Evolutionary conservation across 2,888 invertebrate genomes (phyloP).

Genomic region (Augiades crinisus): DNA sequence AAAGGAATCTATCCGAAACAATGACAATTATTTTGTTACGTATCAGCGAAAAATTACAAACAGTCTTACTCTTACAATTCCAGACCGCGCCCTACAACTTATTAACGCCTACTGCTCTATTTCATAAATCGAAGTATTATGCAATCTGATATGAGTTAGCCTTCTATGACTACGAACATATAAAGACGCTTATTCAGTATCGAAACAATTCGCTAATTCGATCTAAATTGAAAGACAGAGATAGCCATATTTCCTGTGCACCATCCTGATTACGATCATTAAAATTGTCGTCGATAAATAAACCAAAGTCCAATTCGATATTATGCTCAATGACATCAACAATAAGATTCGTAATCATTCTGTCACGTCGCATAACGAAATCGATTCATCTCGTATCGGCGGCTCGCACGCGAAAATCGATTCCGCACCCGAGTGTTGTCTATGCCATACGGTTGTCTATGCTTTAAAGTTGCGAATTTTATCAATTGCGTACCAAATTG

Average conservation of each 20-base stretch:
- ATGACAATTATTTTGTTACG: no score
- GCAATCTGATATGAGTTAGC: no score
- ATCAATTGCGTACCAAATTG: constrained; percentile 8
- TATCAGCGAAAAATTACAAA: no score
- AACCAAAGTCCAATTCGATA: background rate
- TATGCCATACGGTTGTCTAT: constrained; percentile 12
- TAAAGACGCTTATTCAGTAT: background rate
- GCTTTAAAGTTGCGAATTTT: constrained; percentile 17
- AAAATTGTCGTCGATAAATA: constrained; percentile 18
- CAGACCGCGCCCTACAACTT: no score
- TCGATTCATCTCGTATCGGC: constrained; percentile 11
- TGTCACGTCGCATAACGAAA: background rate
- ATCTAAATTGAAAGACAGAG: constrained; percentile 10
- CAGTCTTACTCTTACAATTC: no score
- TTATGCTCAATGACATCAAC: background rate
- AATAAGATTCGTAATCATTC: constrained; percentile 1
- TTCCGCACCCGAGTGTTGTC: constrained; percentile 1
- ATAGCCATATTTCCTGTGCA: constrained; percentile 14
- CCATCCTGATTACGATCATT: constrained; percentile 12
- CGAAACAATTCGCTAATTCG: background rate
- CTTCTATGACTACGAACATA: no score
- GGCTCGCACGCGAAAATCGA: constrained; percentile 16
- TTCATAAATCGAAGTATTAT: no score
- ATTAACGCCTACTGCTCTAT: no score
- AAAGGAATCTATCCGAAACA: no score